Evolutionary conservation across 2,888 invertebrate species (phyloP).

Genomic region (Argyresthia albistria): DNA sequence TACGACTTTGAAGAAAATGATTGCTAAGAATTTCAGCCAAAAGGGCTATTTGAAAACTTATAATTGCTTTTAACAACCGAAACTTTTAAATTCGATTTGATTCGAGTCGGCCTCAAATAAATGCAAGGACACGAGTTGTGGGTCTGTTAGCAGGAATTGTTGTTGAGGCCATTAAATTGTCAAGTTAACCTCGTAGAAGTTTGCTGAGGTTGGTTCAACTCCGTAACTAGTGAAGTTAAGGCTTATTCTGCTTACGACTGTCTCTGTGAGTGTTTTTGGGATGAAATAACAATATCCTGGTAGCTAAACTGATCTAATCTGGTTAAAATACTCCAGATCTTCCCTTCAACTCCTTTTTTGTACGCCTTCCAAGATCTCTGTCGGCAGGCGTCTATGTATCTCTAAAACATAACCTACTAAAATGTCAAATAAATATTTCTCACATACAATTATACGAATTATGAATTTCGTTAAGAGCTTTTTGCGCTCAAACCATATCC

Average conservation of each 20-base stretch:
- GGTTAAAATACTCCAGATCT: no score
- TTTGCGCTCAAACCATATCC: no score
- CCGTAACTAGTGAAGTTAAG: constrained; percentile 1
- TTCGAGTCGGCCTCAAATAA: not conserved
- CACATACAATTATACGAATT: no score
- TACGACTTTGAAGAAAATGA: not conserved
- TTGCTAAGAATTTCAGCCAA: not conserved
- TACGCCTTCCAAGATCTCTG: no score
- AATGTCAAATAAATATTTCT: no score
- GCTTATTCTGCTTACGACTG: no score
- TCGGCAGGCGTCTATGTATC: no score
- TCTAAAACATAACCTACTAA: no score
- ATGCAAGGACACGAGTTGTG: not conserved
- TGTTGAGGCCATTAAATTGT: constrained; percentile 5
- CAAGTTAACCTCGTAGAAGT: not conserved
- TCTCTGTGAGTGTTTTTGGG: not conserved
- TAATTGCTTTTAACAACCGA: constrained; percentile 5
- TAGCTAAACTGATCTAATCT: no score
- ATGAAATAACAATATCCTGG: not conserved
- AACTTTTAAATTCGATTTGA: constrained; percentile 3
- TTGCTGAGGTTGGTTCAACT: not conserved
- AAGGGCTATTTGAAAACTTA: constrained; percentile 6
- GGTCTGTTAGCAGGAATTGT: not conserved
- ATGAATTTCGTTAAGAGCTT: no score
- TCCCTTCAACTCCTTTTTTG: no score